Evolutionary conservation across 2,797 vertebrate species (phyloP).

Genomic region (Phalanger gymnotis): DNA sequence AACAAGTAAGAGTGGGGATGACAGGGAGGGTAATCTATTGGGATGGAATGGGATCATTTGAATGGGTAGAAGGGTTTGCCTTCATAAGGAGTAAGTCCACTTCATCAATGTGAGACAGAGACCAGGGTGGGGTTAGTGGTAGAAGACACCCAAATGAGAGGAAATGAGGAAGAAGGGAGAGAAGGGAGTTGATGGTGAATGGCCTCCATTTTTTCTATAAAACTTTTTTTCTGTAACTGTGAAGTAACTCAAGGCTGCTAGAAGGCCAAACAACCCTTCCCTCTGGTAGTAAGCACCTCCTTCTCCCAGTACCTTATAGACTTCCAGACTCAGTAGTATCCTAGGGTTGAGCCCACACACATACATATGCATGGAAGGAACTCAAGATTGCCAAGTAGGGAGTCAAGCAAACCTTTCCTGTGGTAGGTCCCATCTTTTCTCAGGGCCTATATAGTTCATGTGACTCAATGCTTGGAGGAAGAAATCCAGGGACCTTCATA

Average conservation of each 20-base stretch:
- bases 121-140: background rate
- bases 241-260: background rate
- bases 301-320: background rate
- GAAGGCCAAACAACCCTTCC: background rate
- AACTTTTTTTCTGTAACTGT: background rate
- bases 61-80: background rate
- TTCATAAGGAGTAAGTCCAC: background rate
- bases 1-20: background rate
- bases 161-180: background rate
- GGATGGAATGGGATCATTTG: background rate
- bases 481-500: background rate
- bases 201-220: background rate
- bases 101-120: background rate
- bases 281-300: background rate
- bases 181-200: background rate
- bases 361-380: background rate
- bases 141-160: background rate
- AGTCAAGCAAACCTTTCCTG: background rate
- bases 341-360: background rate
- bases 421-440: background rate
- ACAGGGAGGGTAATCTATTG: background rate
- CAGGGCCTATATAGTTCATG: background rate
- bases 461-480: background rate
- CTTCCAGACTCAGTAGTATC: background rate
- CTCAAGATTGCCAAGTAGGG: background rate